phyloP scores from a whole-genome alignment of 1,140 invertebrate genomes.

The Apocrypta bakeri region DNA sequence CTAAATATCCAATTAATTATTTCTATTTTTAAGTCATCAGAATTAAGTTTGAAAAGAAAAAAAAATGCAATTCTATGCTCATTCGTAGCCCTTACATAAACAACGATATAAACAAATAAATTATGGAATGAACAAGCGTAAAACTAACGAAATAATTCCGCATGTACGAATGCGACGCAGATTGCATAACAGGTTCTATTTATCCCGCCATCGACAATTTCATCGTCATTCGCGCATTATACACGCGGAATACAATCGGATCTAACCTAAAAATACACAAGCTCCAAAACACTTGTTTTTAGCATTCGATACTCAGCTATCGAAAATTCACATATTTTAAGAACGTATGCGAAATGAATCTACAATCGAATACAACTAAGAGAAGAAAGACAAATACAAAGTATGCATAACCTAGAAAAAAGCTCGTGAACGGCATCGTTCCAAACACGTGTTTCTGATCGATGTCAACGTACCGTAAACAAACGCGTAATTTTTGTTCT shows the following conservation, averaged over 20 bases:
- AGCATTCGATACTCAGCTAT: no score
- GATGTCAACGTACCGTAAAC: not conserved
- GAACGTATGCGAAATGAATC: no score
- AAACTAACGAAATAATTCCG: not conserved
- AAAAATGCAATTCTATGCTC: not conserved
- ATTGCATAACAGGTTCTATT: slow-evolving; percentile 46
- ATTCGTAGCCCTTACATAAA: not conserved
- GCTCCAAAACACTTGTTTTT: not conserved
- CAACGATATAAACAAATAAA: not conserved
- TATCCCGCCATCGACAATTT: not conserved
- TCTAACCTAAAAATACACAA: not conserved
- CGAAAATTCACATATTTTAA: no score
- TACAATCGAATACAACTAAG: no score
- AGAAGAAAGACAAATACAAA: no score
- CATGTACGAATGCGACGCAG: not conserved
- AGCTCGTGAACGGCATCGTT: not conserved
- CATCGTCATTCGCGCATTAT: slow-evolving; percentile 22
- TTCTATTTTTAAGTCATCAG: not conserved
- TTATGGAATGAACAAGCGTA: not conserved
- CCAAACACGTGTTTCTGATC: not conserved
- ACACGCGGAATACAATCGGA: not conserved
- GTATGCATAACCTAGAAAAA: not conserved
- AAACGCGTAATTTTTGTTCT: not conserved
- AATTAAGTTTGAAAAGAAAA: not conserved
- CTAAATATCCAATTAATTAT: not conserved